A percentile compares a stretch with the other conserved stretches of the same genome.
Conservation (phyloP, 2,113 vertebrate genomes). For the Athene cunicularia region DNA sequence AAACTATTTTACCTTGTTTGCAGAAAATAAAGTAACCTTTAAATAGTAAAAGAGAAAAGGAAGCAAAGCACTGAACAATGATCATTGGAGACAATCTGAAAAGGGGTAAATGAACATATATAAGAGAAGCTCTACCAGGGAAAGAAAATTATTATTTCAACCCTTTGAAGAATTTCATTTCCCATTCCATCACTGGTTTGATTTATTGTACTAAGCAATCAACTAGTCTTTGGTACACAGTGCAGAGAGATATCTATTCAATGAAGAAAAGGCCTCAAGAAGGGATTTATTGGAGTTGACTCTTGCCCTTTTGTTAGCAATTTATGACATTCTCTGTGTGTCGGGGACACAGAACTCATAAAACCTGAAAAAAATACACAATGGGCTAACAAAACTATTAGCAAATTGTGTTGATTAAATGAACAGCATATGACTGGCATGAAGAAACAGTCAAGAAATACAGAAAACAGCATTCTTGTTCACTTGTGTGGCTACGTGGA, state of each 20-base stretch:
- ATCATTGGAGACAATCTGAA: neutral
- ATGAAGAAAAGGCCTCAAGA: neutral
- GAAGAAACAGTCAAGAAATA: neutral
- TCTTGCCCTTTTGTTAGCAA: neutral
- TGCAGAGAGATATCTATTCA: neutral
- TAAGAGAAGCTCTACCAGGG: neutral
- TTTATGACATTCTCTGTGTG: neutral
- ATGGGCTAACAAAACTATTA: neutral
- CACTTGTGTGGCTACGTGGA: neutral
- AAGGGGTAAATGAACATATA: neutral
- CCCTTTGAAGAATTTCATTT: neutral
- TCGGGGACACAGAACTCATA: neutral
- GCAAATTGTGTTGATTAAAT: neutral
- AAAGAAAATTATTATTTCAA: neutral
- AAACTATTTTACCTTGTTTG: neutral
- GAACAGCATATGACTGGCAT: neutral
- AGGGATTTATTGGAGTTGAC: neutral
- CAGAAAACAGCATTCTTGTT: neutral
- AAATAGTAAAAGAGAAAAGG: neutral
- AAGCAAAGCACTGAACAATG: neutral
- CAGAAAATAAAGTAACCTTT: neutral
- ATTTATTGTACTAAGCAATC: constrained; percentile 1
- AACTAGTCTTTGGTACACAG: neutral
- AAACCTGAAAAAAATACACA: neutral
- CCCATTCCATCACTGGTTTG: neutral